Base-by-base conservation (phyloP, 2,797 vertebrate genomes). In the Eptatretus atami region DNA sequence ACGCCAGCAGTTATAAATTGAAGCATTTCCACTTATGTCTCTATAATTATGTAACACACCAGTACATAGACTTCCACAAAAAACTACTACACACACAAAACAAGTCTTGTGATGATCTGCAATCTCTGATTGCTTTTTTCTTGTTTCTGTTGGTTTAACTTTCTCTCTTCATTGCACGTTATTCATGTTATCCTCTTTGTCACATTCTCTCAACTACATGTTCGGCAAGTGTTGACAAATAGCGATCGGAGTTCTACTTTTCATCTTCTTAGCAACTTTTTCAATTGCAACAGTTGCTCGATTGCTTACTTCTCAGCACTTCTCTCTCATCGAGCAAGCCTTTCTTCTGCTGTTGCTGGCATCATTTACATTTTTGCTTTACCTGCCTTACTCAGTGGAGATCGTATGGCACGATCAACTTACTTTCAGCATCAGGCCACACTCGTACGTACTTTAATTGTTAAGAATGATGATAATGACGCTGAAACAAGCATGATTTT, bases 311-410 rank as follows among this genome's bases (percentile, higher is more conserved):
- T 69, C 75, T 94, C 70, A 92, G 84, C 25, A 79, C 84, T n/a
- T 84, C 92, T 72, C 93, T 94, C 73, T 88, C 82, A n/a, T 73
- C 84, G 79, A 71, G 87, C 88, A 69, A 94, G 81, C 71, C 73
- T 93, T 69, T 87, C 87, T 24, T 82, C 86, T 2, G 82, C 87
- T 70, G 88, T 85, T 74, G 82, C 84, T 1, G 85, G 84, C 10
- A 79, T 92, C 64, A 67, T 86, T 68, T 85, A 84, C 74, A n/a
- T 84, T 94, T 71, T 76, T 78, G 61, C 77, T 95, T 65, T 95
- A 93, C 73, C 79, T 94, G 65, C 87, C 87, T 0, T 86, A 94
- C 70, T 70, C 93, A 15, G 70, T 88, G 70, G 92, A 83, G 77
- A 84, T 87, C 3, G 71, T 77, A 67, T 93, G 88, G 86, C 88